These are phyloP conservation scores for Amphipyra berbera DNA, from an alignment of 2,888 invertebrate species.

Conservation along the genomic window DNA sequence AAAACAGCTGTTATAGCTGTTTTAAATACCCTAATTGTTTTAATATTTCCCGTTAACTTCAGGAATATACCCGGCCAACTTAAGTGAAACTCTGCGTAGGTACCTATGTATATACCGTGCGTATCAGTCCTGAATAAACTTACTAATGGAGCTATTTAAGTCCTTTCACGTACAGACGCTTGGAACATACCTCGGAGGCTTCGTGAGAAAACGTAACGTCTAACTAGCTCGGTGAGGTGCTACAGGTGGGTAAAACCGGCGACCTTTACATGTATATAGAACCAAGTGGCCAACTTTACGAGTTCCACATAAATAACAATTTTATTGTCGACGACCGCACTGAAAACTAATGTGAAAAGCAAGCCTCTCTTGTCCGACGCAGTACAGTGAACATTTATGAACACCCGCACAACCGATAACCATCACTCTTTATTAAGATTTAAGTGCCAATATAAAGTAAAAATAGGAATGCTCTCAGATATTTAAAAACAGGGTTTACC, in stretches of 20 bases:
- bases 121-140: constrained; percentile 68
- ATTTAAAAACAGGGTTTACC: constrained; percentile 17
- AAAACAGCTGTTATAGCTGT: constrained; percentile 3
- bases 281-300: constrained; percentile 64
- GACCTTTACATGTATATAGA: constrained; percentile 53
- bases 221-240: constrained; percentile 59
- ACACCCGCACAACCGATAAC: constrained; percentile 14
- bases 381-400: constrained; percentile 41
- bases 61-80: constrained; percentile 10
- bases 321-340: constrained; percentile 65
- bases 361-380: constrained; percentile 40
- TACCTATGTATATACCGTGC: constrained; percentile 17
- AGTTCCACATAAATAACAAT: constrained; percentile 68
- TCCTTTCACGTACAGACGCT: constrained; percentile 66
- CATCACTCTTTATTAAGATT: constrained; percentile 43
- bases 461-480: constrained; percentile 22
- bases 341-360: constrained; percentile 58
- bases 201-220: constrained; percentile 56
- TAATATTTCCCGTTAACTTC: constrained; percentile 15
- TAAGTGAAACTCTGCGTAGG: constrained; percentile 23
- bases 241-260: constrained; percentile 71
- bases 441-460: constrained; percentile 30
- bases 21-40: constrained; percentile 13
- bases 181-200: constrained; percentile 60
- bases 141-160: constrained; percentile 70